Conservation (phyloP, 2,113 vertebrate genomes). For the Acrocephalus arundinaceus region DNA sequence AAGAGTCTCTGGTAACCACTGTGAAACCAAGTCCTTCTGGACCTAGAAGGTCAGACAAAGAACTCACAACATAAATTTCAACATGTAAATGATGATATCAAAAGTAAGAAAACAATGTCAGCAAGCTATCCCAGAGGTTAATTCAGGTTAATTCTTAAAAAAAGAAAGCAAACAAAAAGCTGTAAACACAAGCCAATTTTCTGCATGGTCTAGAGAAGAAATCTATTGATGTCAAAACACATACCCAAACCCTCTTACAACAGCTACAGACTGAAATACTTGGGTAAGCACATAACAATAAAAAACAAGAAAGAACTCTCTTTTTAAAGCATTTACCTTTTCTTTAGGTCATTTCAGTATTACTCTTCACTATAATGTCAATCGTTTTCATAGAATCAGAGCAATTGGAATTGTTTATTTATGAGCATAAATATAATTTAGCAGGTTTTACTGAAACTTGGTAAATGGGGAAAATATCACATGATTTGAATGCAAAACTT, state of each 20-base stretch:
- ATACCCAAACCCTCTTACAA: background rate
- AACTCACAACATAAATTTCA: background rate
- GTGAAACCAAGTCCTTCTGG: conserved; percentile 96
- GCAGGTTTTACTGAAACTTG: background rate
- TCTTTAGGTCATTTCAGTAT: background rate
- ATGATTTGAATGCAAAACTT: background rate
- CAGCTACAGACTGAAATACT: background rate
- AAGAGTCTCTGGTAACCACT: conserved; percentile 96
- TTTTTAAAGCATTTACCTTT: background rate
- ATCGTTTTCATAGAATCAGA: background rate
- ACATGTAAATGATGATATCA: background rate
- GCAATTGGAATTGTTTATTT: background rate
- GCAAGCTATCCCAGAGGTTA: background rate
- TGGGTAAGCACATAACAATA: background rate
- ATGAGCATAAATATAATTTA: background rate
- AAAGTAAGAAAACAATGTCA: background rate
- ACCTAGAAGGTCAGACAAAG: conserved; percentile 73
- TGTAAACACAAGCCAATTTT: background rate
- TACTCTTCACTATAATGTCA: background rate
- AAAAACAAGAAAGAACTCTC: background rate
- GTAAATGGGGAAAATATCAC: background rate
- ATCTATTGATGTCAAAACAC: background rate
- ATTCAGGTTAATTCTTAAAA: background rate
- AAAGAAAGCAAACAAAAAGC: background rate
- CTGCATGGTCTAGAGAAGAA: background rate